phyloP scores from a whole-genome alignment of 1,140 invertebrate genomes.

The Saccostrea cuccullata region DNA sequence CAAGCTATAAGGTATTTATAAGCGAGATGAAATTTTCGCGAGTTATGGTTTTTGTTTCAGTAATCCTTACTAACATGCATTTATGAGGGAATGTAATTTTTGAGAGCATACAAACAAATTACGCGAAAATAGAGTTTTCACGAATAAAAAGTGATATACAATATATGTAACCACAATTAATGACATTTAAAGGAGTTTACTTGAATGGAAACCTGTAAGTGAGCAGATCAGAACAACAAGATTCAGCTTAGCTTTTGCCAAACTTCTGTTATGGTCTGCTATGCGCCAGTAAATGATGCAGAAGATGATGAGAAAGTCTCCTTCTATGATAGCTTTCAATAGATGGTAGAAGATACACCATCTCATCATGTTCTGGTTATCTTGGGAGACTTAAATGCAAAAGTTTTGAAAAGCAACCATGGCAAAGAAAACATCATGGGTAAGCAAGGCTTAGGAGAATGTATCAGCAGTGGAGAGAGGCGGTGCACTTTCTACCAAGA shows the following conservation, averaged over 20 bases:
- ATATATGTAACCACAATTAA: too few species aligned
- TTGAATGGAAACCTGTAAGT: conserved; percentile 42
- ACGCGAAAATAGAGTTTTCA: too few species aligned
- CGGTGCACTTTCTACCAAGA: background rate
- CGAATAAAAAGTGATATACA: too few species aligned
- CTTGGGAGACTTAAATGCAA: too few species aligned
- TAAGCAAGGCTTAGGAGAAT: conserved; percentile 53
- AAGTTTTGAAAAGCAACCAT: conserved; percentile 53
- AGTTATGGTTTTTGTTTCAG: too few species aligned
- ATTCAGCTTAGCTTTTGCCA: conserved; percentile 45
- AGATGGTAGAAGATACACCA: conserved; percentile 40
- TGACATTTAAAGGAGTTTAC: too few species aligned
- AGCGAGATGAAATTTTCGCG: too few species aligned
- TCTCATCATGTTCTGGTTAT: background rate
- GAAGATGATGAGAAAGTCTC: conserved; percentile 55
- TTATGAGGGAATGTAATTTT: too few species aligned
- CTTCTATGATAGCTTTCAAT: too few species aligned
- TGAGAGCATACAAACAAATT: too few species aligned
- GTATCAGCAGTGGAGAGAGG: conserved; percentile 52
- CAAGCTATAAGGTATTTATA: too few species aligned
- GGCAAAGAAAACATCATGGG: conserved; percentile 56
- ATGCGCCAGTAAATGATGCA: conserved; percentile 54
- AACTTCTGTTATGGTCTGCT: conserved; percentile 50
- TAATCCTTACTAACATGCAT: too few species aligned
- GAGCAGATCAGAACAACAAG: conserved; percentile 39